Evolutionary conservation across 2,113 vertebrate genomes (phyloP), one percentile per base, ranked within the genome.

Genomic region (Arvicanthis niloticus): DNA sequence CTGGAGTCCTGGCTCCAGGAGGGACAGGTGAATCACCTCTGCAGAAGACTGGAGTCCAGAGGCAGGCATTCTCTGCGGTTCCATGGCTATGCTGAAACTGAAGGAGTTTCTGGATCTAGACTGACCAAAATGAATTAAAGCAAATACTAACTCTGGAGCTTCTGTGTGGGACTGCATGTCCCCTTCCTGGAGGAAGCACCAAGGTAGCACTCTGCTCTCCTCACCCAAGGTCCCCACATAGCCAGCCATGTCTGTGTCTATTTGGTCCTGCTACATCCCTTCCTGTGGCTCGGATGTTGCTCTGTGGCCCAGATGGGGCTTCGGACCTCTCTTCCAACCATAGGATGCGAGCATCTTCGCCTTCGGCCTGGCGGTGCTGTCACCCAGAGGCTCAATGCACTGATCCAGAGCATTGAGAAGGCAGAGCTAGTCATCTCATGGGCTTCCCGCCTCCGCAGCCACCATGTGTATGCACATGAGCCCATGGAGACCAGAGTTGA

Each of bases 221-320:
- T 72, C 45, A 37, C 48, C 34, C 19, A 21, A 7, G 21, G 21
- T 31, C 51, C 13, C 42, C 67, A 68, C 29, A 53, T 37, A 88
- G 48, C 48, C 86, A 53, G 45, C 21, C 21, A 37, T n/a, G n/a
- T 72, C 34, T 72, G 67, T 53, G 12, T 45, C 5, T 9, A 67
- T 86, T 21, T 48, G 60, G 42, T 26, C n/a, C 15, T 65, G 15
- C 16, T 45, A 10, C 15, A 58, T 62, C 24, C 60, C 40, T 51
- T 53, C 58, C 4, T 0, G 0, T 5, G 5, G 82, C 60, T 19
- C 0, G 6, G 19, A n/a, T 31, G 0, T 1, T 24, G 40, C 67
- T 62, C 1, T 21, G 42, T 45, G 1, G 0, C 45, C 6, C 0
- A 22, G 62, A 37, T 37, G 7, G 65, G 4, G 0, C 0, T n/a